Evolutionary conservation across 1,140 invertebrate genomes (phyloP), one percentile per base, ranked within the genome.

Genomic region (Dreissena polymorpha): DNA sequence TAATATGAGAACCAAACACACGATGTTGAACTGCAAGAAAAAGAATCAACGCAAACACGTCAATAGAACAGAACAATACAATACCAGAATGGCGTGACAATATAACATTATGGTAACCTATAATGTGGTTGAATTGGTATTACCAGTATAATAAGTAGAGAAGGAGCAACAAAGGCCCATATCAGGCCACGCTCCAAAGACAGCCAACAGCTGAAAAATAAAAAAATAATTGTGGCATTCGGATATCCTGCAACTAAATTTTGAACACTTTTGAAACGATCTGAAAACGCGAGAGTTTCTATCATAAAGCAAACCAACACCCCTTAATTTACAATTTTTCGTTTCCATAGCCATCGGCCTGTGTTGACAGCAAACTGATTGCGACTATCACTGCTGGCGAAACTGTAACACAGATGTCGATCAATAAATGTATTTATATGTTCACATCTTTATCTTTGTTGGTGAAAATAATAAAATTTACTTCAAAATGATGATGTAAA

Each of bases 331-430:
- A 67, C 75, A 68, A 78, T 3, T 67, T 21, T 49, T 39, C 63
- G n/a, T 49, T 68, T 27, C 75, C 75, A 68, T 67, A 68, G 16
- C 60, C 75, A 49, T 68, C 8, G 5, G 53, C 16, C 63, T 78
- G 60, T 18, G 63, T 67, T 21, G 51, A 57, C 12, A 13, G 27
- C n/a, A 77, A 16, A 13, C 27, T 29, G 25, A 67, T 77, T 21
- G n/a, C 49, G 27, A 68, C 63, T 27, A 77, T 67, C 13, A 77
- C 49, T 55, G 63, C 63, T 49, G 63, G 63, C n/a, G 49, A 0
- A 68, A 27, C 60, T 77, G 63, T 39, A 39, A 39, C 39, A 39
- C 2, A 39, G 39, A 8, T 39, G 39, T 39, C 39, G 39, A 39
- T 39, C 39, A 39, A 39, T 39, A 39, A 39, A 39, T 8, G 39